Percentiles rank a stretch among this genome's conserved stretches.
Evolutionary conservation across 2,113 vertebrate genomes (phyloP).

Genomic region (Oryzias melastigma): DNA sequence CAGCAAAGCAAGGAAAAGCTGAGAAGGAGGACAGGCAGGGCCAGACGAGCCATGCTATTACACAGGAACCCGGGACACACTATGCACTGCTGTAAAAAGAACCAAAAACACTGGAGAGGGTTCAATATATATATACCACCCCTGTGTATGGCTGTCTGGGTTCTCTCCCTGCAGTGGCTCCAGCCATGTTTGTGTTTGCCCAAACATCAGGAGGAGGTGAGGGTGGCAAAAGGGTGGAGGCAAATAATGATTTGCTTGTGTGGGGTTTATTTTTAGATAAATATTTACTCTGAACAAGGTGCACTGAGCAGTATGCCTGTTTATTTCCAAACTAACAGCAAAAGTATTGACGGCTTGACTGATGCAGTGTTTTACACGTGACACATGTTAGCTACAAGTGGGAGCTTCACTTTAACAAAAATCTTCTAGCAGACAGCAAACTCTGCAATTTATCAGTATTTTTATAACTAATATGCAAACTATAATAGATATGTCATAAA

Average conservation of each 20-base stretch:
- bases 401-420: constrained; percentile 8
- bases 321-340: constrained; percentile 68
- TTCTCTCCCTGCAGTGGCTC: constrained; percentile 64
- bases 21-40: constrained; percentile 60
- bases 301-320: constrained; percentile 55
- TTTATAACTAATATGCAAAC: too few relatives aligned
- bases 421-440: neutral
- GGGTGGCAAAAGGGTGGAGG: constrained; percentile 57
- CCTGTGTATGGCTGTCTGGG: constrained; percentile 48
- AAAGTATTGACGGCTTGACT: constrained; percentile 54
- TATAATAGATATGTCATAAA: too few relatives aligned
- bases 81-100: constrained; percentile 54
- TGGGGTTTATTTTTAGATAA: constrained; percentile 69
- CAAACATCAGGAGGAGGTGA: constrained; percentile 63
- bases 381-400: neutral
- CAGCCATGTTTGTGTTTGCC: constrained; percentile 59
- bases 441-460: too few relatives aligned
- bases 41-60: constrained; percentile 63
- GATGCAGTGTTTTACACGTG: constrained; percentile 26
- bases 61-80: constrained; percentile 46
- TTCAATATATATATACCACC: constrained; percentile 61
- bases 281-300: constrained; percentile 73
- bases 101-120: constrained; percentile 33
- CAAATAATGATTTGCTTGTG: constrained; percentile 73
- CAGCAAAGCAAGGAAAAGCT: constrained; percentile 62